Evolutionary conservation across 2,113 vertebrate genomes (phyloP).

Genomic region (Lamprotornis superbus): DNA sequence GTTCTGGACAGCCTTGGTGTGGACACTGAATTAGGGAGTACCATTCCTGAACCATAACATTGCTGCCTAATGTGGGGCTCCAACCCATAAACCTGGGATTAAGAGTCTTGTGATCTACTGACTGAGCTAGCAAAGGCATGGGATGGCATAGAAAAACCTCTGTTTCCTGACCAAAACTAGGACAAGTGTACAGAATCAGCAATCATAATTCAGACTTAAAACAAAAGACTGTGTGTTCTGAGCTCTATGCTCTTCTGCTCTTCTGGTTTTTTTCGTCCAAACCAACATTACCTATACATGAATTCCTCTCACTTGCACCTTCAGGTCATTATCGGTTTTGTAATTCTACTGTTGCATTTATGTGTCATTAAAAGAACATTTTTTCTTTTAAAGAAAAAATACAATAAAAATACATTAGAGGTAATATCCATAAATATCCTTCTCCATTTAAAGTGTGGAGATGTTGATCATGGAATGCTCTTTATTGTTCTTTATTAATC

Average conservation of each 20-base stretch:
- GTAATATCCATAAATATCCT: not conserved
- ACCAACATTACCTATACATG: not conserved
- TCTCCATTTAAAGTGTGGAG: not conserved
- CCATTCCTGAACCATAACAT: accelerated
- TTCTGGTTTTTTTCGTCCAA: not conserved
- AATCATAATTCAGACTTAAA: not conserved
- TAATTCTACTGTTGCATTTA: not conserved
- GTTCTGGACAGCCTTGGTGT: not conserved
- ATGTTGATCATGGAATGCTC: not conserved
- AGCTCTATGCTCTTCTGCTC: not conserved
- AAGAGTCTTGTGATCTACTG: not conserved
- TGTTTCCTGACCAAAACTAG: not conserved
- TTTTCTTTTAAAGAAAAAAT: not conserved
- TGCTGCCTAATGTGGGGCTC: not conserved
- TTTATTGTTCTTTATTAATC: not conserved
- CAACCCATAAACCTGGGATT: not conserved
- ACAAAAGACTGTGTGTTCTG: not conserved
- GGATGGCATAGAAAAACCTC: not conserved
- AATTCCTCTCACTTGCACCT: not conserved
- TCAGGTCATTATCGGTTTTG: not conserved
- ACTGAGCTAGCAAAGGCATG: not conserved
- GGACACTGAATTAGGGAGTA: not conserved
- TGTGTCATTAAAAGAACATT: not conserved
- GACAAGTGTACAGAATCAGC: not conserved
- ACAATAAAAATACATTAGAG: not conserved